phyloP scores from a whole-genome alignment of 2,113 vertebrate species.

The Gallinago media region DNA sequence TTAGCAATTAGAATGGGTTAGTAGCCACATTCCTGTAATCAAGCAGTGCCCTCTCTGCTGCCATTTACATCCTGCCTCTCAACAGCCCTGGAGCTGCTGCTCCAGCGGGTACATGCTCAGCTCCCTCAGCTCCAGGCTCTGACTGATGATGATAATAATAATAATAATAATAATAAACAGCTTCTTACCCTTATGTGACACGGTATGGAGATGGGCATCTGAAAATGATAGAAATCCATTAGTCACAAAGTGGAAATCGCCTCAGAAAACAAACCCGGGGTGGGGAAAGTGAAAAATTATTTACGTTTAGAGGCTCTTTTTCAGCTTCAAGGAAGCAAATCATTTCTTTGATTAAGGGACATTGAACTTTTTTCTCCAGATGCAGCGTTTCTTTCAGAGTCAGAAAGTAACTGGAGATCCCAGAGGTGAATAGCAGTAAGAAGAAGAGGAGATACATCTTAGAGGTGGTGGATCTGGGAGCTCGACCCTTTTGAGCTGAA shows the following conservation, averaged over 20 bases:
- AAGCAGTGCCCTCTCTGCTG: background rate
- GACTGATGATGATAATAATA: too few relatives aligned
- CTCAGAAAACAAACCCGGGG: background rate
- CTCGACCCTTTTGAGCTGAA: background rate
- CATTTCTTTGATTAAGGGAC: background rate
- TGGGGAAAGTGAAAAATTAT: rapidly evolving
- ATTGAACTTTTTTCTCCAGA: background rate
- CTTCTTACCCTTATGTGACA: background rate
- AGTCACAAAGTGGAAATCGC: background rate
- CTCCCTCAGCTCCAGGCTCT: background rate
- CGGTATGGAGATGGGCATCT: rapidly evolving
- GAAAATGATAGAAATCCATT: background rate
- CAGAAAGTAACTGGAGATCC: background rate
- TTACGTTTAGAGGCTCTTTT: rapidly evolving
- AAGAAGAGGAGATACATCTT: background rate
- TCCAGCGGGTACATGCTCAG: rapidly evolving
- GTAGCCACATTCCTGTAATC: background rate
- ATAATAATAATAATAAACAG: background rate
- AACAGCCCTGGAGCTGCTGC: background rate
- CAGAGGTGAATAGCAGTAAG: background rate
- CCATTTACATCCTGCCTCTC: background rate
- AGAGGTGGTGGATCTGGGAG: background rate
- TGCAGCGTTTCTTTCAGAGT: background rate
- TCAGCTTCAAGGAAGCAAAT: background rate
- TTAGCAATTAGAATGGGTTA: background rate